Conservation (phyloP, 2,888 invertebrate species). For the Dendrolimus pini region DNA sequence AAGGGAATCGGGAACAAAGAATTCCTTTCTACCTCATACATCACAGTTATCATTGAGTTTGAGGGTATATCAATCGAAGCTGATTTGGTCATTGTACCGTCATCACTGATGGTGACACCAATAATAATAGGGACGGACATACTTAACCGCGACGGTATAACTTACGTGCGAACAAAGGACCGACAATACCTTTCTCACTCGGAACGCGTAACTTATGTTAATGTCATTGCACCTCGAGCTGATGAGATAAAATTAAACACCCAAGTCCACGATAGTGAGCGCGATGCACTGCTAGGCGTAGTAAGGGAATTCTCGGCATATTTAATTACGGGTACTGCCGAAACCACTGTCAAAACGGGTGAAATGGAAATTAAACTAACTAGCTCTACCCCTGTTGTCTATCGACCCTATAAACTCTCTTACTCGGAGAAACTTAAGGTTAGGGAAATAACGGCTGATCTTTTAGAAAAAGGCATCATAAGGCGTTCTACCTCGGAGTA, state of each 20-base stretch:
- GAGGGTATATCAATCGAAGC: conserved; percentile 14
- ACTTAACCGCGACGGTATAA: conserved; percentile 16
- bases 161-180: conserved; percentile 12
- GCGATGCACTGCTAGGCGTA: not conserved
- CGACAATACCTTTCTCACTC: conserved; percentile 8
- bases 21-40: conserved; percentile 11
- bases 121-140: conserved; percentile 19
- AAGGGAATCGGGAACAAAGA: conserved; percentile 18
- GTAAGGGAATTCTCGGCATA: conserved; percentile 12
- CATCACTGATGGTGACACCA: conserved; percentile 11
- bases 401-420: conserved; percentile 19
- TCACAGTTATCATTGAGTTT: conserved; percentile 14
- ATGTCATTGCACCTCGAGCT: not conserved
- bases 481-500: conserved; percentile 12
- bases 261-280: too few species aligned
- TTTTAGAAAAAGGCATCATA: conserved; percentile 17
- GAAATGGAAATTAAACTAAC: conserved; percentile 18
- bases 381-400: conserved; percentile 12
- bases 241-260: too few species aligned
- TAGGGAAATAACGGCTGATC: conserved; percentile 14
- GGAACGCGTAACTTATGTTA: not conserved
- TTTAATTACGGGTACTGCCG: conserved; percentile 19
- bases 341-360: conserved; percentile 19
- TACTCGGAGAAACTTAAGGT: conserved; percentile 17
- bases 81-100: conserved; percentile 16